Percentiles rank a stretch among this genome's conserved stretches.
Conservation (phyloP, 2,888 invertebrate species). For the Melipona bicolor region DNA sequence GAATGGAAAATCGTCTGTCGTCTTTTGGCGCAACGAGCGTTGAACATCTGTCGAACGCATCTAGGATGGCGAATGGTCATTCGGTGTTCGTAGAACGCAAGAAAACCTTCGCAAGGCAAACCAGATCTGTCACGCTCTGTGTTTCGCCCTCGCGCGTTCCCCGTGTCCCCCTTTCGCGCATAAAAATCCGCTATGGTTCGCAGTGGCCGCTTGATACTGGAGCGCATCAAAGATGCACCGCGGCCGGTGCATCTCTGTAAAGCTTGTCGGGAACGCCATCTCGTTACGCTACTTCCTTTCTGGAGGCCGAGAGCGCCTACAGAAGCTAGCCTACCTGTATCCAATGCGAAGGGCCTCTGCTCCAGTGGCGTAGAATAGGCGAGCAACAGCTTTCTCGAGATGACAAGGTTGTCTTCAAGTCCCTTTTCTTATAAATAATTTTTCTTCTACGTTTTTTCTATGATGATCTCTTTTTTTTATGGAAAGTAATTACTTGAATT, state of each 20-base stretch:
- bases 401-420: not conserved
- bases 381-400: no score
- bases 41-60: not conserved
- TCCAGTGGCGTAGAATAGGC: constrained; percentile 48
- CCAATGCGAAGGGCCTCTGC: constrained; percentile 21
- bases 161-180: constrained; percentile 10
- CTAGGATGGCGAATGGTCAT: constrained; percentile 45
- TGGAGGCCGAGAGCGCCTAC: constrained; percentile 44
- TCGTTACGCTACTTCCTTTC: constrained; percentile 71
- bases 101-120: constrained; percentile 72
- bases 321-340: constrained; percentile 42
- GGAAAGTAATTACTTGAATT: no score
- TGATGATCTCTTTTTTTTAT: no score
- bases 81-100: constrained; percentile 53
- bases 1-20: no score
- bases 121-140: constrained; percentile 53
- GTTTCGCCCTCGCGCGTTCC: constrained; percentile 11
- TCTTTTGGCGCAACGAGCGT: no score
- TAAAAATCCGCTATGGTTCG: constrained; percentile 69
- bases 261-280: constrained; percentile 56
- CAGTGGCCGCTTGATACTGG: constrained; percentile 47
- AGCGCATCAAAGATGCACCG: constrained; percentile 55
- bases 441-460: no score
- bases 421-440: not conserved
- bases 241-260: constrained; percentile 39